Conservation (phyloP, 2,888 invertebrate genomes). For the Leptarthrus brevirostris region DNA sequence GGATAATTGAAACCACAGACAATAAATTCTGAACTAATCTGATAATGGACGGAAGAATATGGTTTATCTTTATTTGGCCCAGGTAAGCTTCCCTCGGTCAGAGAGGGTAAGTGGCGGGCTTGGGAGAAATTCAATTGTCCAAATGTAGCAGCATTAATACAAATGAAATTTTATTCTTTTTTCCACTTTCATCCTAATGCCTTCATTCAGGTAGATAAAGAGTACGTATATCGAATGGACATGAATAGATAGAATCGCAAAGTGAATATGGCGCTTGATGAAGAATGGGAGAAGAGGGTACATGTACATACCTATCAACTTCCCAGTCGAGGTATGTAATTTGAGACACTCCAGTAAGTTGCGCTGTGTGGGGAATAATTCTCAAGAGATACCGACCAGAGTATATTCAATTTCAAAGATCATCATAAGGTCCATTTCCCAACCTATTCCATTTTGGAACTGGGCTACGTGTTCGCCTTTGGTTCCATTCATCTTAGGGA, state of each 20-base stretch:
- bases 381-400: constrained; percentile 8
- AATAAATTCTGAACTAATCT: constrained; percentile 45
- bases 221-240: constrained; percentile 39
- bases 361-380: too few species aligned
- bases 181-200: constrained; percentile 39
- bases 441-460: too few species aligned
- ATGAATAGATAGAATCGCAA: constrained; percentile 35
- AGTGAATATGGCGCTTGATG: constrained; percentile 37
- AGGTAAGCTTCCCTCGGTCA: constrained; percentile 22
- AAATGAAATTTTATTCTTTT: constrained; percentile 47
- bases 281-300: constrained; percentile 9
- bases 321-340: background rate
- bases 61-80: constrained; percentile 36
- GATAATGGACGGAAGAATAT: constrained; percentile 46
- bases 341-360: background rate
- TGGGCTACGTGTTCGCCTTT: background rate
- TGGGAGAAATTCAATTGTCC: constrained; percentile 40
- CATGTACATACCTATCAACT: background rate
- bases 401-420: constrained; percentile 42
- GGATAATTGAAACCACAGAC: constrained; percentile 46
- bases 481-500: constrained; percentile 21
- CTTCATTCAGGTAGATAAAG: constrained; percentile 43
- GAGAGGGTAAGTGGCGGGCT: background rate
- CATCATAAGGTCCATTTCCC: constrained; percentile 44
- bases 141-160: constrained; percentile 46